Evolutionary conservation across 2,888 invertebrate genomes (phyloP), one percentile per base, ranked within the genome.

Genomic region (Selenia dentaria): DNA sequence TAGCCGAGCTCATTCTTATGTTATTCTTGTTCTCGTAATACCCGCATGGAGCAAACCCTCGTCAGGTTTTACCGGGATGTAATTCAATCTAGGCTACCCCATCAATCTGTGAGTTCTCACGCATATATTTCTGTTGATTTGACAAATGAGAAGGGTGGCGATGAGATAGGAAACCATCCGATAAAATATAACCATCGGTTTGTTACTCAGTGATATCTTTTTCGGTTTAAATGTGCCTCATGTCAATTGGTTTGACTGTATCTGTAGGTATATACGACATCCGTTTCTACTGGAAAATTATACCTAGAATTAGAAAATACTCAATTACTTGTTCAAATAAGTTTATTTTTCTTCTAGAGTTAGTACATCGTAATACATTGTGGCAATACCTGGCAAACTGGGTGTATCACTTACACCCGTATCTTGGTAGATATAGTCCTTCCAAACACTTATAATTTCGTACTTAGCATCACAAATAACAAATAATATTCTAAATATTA

Each of bases 61-160:
- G 86, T 90, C 89, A 88, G 84, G 78, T 77, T 79, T 78, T 81
- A 73, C 83, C 77, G 71, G 79, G 83, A 80, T 85, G 88, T 89
- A 88, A 88, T 90, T 89, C 89, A 88, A 89, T 88, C 89, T 84
- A 85, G 85, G 79, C 81, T 78, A 79, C 73, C 74, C 84, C 89
- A 89, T 89, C 89, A 90, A 88, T 89, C 89, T 87, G 87, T 82
- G 78, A 81, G 79, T 85, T 85, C 82, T 84, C 85, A 82, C 84
- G 87, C 86, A 88, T 89, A 90, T 85, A 88, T 89, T 89, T 87
- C 84, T 85, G 86, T 83, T 90, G 89, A 90, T 89, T 90, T 89
- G 89, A 90, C 89, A 90, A 90, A 90, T 90, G 89, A 90, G 84
- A 78, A 88, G 88, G 89, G 89, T 89, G 80, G 69, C 74, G 70